Evolutionary conservation across 2,113 vertebrate species (phyloP), one percentile per base, ranked within the genome.

Genomic region (Cryptoleucopteryx plumbea): DNA sequence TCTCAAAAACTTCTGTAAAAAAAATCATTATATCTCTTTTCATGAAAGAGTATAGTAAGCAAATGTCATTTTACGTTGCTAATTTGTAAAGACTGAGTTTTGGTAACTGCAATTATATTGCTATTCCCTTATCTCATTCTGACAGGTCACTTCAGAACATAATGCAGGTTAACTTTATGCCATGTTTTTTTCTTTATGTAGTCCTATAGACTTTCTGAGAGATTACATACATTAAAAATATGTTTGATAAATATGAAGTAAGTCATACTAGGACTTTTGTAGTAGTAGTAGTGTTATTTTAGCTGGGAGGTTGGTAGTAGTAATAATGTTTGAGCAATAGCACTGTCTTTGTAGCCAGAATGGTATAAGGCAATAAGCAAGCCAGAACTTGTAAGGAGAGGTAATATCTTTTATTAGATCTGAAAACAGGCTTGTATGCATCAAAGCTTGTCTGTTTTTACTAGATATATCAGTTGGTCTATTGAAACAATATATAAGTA

Each of bases 361-460:
- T 61, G 47, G 92, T 73, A 11, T 48, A 61, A 91, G 62, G 62
- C 78, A 87, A 38, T 43, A 40, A 93, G 84, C 73, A 91, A 96
- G 87, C 66, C 92, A 95, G 43, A 85, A 94, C 70, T 85, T 95
- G 82, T 80, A 47, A 73, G 94, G 71, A 93, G 74, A 65, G 27
- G 48, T 62, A 82, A 8, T 95, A 95, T 94, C 92, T 93, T 91
- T 95, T 94, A 92, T 93, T 95, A 91, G 87, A 94, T 96, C 93
- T 95, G 90, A 96, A 83, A 94, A 91, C 66, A 95, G 78, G 53
- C 82, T 93, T 96, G 74, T 96, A 93, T 82, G 78, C 90, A 96
- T 97, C 94, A 93, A 95, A 96, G 93, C 85, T 87, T 40, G n/a
- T 68, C 78, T 90, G 87, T 77, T 96, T 95, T 95, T 77, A 94